Percentiles rank a stretch among this genome's conserved stretches.
phyloP scores from a whole-genome alignment of 2,888 invertebrate genomes.

The Papilio demoleus region DNA sequence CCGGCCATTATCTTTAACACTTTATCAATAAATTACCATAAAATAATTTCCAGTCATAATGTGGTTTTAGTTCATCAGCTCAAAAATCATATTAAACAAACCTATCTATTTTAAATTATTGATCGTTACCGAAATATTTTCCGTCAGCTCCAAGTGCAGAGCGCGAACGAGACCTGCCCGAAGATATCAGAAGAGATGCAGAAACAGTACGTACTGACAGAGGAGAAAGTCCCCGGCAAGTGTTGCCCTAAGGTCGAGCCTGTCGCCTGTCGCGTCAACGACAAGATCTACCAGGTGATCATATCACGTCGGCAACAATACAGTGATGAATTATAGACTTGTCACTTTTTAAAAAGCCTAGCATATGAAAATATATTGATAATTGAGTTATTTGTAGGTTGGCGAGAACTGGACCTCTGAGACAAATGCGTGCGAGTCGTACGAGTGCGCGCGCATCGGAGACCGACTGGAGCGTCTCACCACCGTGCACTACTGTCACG shows the following conservation, averaged over 20 bases:
- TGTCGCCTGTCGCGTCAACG: slow-evolving; percentile 80
- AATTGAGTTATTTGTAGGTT: slow-evolving; percentile 57
- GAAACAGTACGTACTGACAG: slow-evolving; percentile 76
- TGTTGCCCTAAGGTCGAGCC: slow-evolving; percentile 82
- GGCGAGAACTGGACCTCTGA: slow-evolving; percentile 85
- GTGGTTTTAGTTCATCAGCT: no score
- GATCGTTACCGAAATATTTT: no score
- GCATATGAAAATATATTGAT: neutral
- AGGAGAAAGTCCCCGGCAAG: slow-evolving; percentile 67
- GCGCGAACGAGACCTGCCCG: slow-evolving; percentile 76
- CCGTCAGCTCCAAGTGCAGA: slow-evolving; percentile 80
- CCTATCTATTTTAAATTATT: no score
- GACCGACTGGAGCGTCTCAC: slow-evolving; percentile 81
- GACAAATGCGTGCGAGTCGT: slow-evolving; percentile 82
- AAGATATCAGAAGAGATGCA: slow-evolving; percentile 63
- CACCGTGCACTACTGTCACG: slow-evolving; percentile 80
- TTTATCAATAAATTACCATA: neutral
- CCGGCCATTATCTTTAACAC: neutral
- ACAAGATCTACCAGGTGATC: slow-evolving; percentile 69
- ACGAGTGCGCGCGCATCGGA: slow-evolving; percentile 73
- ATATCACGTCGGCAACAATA: no score
- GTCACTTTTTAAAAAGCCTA: neutral
- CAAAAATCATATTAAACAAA: no score
- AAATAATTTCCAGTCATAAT: no score
- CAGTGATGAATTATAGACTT: neutral